Conservation (phyloP, 1,140 invertebrate genomes). For the Rhysida immarginata region DNA sequence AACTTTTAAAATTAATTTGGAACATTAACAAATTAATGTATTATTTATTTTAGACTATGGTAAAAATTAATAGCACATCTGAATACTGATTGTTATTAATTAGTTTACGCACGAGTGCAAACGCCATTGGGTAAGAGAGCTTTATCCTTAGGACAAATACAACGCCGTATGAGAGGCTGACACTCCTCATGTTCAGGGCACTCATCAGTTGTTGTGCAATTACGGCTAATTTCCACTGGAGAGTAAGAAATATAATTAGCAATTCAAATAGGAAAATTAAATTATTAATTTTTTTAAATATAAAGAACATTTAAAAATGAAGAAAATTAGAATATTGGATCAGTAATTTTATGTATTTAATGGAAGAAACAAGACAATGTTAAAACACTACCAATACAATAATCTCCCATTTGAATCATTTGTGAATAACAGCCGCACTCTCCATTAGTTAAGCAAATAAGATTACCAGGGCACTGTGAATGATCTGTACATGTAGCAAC, state of each 20-base stretch:
- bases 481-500: conserved; percentile 18
- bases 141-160: conserved; percentile 21
- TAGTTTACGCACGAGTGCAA: too few species aligned
- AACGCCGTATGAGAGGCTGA: conserved; percentile 18
- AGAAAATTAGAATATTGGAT: too few species aligned
- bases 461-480: conserved; percentile 23
- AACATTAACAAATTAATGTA: too few species aligned
- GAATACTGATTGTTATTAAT: too few species aligned
- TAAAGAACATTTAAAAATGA: neutral
- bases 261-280: neutral
- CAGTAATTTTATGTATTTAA: too few species aligned
- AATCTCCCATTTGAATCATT: conserved; percentile 20
- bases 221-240: conserved; percentile 15
- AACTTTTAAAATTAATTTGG: too few species aligned
- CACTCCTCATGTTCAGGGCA: conserved; percentile 26
- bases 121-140: neutral
- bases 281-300: neutral
- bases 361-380: too few species aligned
- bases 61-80: too few species aligned
- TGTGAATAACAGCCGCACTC: conserved; percentile 22
- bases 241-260: conserved; percentile 1
- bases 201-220: conserved; percentile 26
- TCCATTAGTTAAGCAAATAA: conserved; percentile 20
- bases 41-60: too few species aligned
- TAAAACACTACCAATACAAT: conserved; percentile 19